Conservation (phyloP, 2,888 invertebrate species). For the Melanophora roralis region DNA sequence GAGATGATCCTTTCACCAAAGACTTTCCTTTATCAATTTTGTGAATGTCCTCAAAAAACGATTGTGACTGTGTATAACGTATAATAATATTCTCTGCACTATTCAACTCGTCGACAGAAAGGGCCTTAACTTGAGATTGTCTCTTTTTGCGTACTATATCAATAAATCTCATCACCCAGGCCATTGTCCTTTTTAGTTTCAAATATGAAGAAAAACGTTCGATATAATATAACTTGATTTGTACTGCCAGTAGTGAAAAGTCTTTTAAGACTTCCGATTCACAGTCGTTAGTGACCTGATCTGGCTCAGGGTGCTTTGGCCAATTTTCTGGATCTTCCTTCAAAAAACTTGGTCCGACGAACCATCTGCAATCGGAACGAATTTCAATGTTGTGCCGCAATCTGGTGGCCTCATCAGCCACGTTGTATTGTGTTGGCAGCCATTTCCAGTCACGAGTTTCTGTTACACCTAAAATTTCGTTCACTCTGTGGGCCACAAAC, state of each 20-base stretch:
- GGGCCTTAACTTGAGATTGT: too few species aligned
- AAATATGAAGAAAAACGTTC: neutral
- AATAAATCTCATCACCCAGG: neutral
- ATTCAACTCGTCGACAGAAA: neutral
- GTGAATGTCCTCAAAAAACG: too few species aligned
- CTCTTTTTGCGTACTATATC: neutral
- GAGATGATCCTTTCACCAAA: neutral
- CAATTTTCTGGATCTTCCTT: neutral
- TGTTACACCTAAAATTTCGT: neutral
- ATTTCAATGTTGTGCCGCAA: neutral
- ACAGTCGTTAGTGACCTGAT: neutral
- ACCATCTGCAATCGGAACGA: neutral
- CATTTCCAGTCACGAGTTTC: neutral
- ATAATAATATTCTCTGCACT: neutral
- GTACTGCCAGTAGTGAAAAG: neutral
- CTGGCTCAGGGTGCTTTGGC: neutral
- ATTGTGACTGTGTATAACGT: neutral
- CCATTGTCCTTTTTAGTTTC: neutral
- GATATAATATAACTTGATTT: neutral
- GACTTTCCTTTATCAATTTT: too few species aligned
- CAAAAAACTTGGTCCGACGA: neutral
- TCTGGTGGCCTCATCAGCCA: neutral
- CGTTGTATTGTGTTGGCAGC: neutral
- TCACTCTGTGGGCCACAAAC: neutral
- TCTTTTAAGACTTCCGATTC: neutral